phyloP scores from a whole-genome alignment of 2,797 vertebrate species.

The Peromyscus attwateri region DNA sequence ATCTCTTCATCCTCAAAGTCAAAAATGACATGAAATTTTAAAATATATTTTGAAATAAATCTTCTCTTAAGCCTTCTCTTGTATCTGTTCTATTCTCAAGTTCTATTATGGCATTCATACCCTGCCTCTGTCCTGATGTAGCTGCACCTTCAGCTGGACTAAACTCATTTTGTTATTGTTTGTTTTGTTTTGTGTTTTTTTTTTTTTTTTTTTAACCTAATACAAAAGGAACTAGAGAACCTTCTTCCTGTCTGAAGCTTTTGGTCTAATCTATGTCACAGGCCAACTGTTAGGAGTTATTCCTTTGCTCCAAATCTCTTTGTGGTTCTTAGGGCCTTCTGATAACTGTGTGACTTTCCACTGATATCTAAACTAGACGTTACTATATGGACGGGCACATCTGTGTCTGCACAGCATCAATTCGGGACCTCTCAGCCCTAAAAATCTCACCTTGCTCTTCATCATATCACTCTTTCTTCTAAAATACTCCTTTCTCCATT shows the following conservation, averaged over 20 bases:
- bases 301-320: background rate
- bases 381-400: background rate
- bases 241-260: background rate
- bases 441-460: background rate
- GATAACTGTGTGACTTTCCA: background rate
- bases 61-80: background rate
- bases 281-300: background rate
- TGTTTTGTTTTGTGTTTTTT: too few relatives aligned
- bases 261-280: background rate
- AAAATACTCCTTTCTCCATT: background rate
- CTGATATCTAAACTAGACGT: background rate
- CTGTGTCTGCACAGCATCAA: too few relatives aligned
- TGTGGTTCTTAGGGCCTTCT: background rate
- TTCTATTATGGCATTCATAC: background rate
- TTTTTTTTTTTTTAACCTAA: background rate
- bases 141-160: background rate
- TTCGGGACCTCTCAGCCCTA: background rate
- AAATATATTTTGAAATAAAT: background rate
- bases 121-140: background rate
- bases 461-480: background rate
- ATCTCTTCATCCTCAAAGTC: background rate
- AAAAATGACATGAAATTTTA: slow-evolving; percentile 21
- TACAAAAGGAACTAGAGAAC: background rate
- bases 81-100: background rate
- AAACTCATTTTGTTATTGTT: background rate